Evolutionary conservation across 2,888 invertebrate genomes (phyloP), one percentile per base, ranked within the genome.

Genomic region (Tinea semifulvella): DNA sequence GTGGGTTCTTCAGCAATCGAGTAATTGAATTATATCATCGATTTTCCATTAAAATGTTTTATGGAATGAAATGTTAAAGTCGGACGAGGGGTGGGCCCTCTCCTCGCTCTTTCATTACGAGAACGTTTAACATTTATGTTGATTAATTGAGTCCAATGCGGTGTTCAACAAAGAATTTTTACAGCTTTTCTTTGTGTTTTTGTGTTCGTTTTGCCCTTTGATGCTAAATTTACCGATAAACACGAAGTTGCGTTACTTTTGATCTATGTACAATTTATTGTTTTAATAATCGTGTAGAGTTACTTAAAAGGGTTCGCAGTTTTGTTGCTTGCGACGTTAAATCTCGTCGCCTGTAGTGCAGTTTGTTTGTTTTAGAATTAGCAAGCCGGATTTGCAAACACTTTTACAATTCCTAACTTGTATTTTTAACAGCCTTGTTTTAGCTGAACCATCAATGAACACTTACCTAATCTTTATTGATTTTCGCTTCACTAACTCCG

Each of bases 41-140:
- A 80, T 80, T 80, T 79, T 69, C 77, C 76, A 77, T 80, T 79
- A 77, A 77, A 75, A 76, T 75, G 77, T 60, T 79, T 79, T 75
- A 76, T 76, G 77, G 75, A 70, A 68, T 72, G 71, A 69, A 76
- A 72, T 71, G 74, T 70, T 63, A 66, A 69, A 72, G 68, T 65
- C 61, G 66, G 61, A 71, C 73, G 60, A 68, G 66, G 68, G 19
- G 42, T 31, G 18, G n/a, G 39, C 25, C 71, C 65, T 58, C 55
- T 53, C 56, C 57, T 59, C 54, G 55, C 52, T 56, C 53, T 58
- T 56, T 56, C 45, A 35, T 26, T 46, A 48, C 49, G 50, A 48
- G 31, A 43, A 50, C 47, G 46, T 48, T 49, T 44, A 45, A 45
- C 27, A 40, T 35, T 38, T 42, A 47, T 46, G 47, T 47, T 52